Conservation (phyloP, 1,140 invertebrate species). For the Bombyx mori region ASM3026992v2 NC_085113.1:6810001-6810500, state of each 20-base stretch:
- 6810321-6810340: slow-evolving; percentile 25
- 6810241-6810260: slow-evolving; percentile 54
- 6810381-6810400: slow-evolving; percentile 61
- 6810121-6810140: no score
- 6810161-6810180: neutral
- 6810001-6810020: no score
- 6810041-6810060: no score
- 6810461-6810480: no score
- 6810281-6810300: slow-evolving; percentile 55
- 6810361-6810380: slow-evolving; percentile 45
- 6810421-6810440: no score
- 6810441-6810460: no score
- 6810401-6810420: slow-evolving; percentile 24
- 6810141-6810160: no score
- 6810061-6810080: no score
- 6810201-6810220: slow-evolving; percentile 32
- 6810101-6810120: no score
- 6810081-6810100: no score
- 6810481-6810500: no score
- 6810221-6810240: slow-evolving; percentile 33
- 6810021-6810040: no score
- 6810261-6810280: slow-evolving; percentile 56
- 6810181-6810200: slow-evolving; percentile 28
- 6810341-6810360: slow-evolving; percentile 51
- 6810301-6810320: slow-evolving; percentile 58